Evolutionary conservation across 2,113 vertebrate species (phyloP).

Genomic region (Oxyura jamaicensis): DNA sequence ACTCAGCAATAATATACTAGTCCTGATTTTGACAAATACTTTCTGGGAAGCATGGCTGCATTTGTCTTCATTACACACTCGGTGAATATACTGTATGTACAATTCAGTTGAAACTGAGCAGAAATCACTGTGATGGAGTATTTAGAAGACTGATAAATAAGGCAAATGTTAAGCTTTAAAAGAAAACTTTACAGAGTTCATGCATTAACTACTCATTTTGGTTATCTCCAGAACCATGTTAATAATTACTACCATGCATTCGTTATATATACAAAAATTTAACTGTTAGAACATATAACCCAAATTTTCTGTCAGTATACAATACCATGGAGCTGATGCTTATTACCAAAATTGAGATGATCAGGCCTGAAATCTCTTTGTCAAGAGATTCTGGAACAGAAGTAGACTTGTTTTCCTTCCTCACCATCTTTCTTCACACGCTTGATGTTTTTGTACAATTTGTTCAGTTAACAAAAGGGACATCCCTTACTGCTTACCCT

Average conservation of each 20-base stretch:
- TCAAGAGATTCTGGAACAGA: not conserved
- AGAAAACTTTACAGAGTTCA: not conserved
- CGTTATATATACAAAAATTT: not conserved
- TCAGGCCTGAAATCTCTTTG: not conserved
- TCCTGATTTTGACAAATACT: not conserved
- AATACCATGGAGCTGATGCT: not conserved
- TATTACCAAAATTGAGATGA: not conserved
- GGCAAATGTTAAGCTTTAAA: not conserved
- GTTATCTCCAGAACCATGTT: not conserved
- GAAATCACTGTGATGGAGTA: not conserved
- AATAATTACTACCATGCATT: not conserved
- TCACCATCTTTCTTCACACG: not conserved
- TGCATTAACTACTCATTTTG: not conserved
- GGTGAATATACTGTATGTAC: not conserved
- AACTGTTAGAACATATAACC: not conserved
- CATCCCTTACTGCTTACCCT: not conserved
- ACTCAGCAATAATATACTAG: not conserved
- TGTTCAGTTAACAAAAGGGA: rapidly evolving
- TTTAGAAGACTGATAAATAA: not conserved
- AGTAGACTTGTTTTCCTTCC: not conserved
- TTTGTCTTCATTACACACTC: not conserved
- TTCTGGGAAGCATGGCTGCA: not conserved
- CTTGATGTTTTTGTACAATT: not conserved
- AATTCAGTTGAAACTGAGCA: not conserved
- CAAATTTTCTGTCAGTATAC: not conserved